phyloP scores from a whole-genome alignment of 2,888 invertebrate genomes.

The Coleophora flavipennella region DNA sequence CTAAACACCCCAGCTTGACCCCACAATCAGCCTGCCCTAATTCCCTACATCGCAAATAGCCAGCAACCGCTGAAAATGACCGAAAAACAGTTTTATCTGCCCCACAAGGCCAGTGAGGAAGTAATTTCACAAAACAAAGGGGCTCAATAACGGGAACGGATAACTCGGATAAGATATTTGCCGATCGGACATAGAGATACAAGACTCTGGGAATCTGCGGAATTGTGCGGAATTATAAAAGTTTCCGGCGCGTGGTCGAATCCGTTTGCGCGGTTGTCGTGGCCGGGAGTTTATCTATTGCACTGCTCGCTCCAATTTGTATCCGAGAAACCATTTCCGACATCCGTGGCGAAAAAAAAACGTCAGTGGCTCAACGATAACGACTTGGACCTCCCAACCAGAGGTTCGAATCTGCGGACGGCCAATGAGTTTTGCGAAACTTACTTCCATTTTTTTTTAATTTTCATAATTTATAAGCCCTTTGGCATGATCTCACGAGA shows the following conservation, averaged over 20 bases:
- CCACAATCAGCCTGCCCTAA: conserved; percentile 43
- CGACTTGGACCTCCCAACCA: too few species aligned
- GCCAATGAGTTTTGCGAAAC: too few species aligned
- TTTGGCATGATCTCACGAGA: too few species aligned
- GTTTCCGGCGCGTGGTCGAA: conserved; percentile 11
- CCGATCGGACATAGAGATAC: conserved; percentile 40
- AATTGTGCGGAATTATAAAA: conserved; percentile 22
- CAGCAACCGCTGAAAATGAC: conserved; percentile 27
- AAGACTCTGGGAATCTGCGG: conserved; percentile 4
- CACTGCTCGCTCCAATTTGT: too few species aligned
- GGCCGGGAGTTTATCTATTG: too few species aligned
- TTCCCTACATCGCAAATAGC: conserved; percentile 34
- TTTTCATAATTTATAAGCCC: too few species aligned
- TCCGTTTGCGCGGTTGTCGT: neutral
- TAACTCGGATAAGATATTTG: conserved; percentile 32
- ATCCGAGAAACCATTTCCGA: too few species aligned
- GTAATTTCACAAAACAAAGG: conserved; percentile 56
- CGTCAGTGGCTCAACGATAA: too few species aligned
- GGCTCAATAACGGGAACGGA: conserved; percentile 34
- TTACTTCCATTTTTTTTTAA: too few species aligned
- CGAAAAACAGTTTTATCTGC: conserved; percentile 49
- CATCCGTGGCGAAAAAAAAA: too few species aligned
- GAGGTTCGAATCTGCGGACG: too few species aligned
- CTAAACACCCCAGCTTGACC: too few species aligned
- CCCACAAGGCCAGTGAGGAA: conserved; percentile 52